Evolutionary conservation across 2,113 vertebrate genomes (phyloP).

Genomic region (Epinephelus fuscoguttatus): DNA sequence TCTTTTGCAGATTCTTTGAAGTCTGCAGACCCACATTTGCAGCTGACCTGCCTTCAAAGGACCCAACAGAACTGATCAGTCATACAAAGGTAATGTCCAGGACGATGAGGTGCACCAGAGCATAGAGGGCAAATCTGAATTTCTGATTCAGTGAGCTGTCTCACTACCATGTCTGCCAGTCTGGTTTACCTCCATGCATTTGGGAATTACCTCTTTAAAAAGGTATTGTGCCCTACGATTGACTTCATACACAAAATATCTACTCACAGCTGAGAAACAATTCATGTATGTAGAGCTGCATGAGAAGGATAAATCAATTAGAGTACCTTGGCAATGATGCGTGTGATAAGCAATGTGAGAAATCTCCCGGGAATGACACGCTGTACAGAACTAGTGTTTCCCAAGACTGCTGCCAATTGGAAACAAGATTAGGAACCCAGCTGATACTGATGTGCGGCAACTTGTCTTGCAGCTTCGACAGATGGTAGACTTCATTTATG

Average conservation of each 20-base stretch:
- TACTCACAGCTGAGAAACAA: neutral
- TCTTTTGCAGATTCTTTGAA: neutral
- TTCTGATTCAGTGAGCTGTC: neutral
- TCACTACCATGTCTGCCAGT: neutral
- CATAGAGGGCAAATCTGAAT: neutral
- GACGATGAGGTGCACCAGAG: neutral
- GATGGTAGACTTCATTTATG: neutral
- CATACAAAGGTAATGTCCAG: neutral
- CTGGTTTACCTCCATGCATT: neutral
- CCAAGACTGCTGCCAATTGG: neutral
- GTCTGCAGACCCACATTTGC: neutral
- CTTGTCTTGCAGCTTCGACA: neutral
- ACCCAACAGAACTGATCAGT: neutral
- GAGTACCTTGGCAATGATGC: neutral
- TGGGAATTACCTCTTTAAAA: neutral
- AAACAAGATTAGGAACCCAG: neutral
- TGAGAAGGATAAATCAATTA: neutral
- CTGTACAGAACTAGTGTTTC: neutral
- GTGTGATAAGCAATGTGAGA: neutral
- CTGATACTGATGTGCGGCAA: neutral
- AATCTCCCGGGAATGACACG: neutral
- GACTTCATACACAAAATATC: neutral
- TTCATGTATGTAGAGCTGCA: neutral
- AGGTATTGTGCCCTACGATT: neutral
- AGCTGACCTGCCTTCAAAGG: neutral